Evolutionary conservation across 23 tunicate species (phyloP), one percentile per base, ranked within the genome.

Genomic region (Oikopleura dioica): DNA sequence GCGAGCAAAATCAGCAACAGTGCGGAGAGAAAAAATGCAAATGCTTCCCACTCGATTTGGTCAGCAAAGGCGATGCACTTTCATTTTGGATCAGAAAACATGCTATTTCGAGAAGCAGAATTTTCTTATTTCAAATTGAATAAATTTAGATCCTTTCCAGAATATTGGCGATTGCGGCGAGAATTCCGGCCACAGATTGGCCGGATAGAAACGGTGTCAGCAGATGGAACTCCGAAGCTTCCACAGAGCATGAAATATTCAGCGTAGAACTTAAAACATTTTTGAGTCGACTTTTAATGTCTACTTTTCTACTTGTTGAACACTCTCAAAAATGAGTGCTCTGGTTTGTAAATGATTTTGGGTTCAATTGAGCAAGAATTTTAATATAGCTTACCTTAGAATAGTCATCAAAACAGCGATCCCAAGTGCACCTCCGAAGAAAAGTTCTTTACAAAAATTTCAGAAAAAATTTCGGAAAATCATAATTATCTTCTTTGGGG

Each of bases 171-270:
- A 63, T 31, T 28, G 72, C 72, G 30, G 72, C 72, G 30, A 63
- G 26, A 63, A 63, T 63, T 2, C 72, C 72, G 33, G 72, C 72
- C 29, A 63, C 72, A 23, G 72, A 63, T 63, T 63, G 72, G 33
- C 72, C 72, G 26, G 72, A 63, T 28, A 63, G 72, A 63, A 63
- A 63, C 26, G 72, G 72, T 2, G 72, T 2, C 33, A 63, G 26
- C 33, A 63, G 26, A 28, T 63, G 72, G 33, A 63, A 63, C 26
- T 63, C 72, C 30, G 72, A 63, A 4, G 72, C 72, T 28, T 63
- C 72, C 72, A 63, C 72, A 63, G 72, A 63, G 33, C 72, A 63
- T 23, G 72, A 63, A 21, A 63, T 63, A 63, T 63, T 63, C 26
- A 63, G 33, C 4, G 72, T 63, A 12, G 72, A 63, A 63, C 72